A percentile compares a stretch with the other conserved stretches of the same genome.
phyloP scores from a whole-genome alignment of 2,888 invertebrate species.

The Hydrotaea diabolus region DNA sequence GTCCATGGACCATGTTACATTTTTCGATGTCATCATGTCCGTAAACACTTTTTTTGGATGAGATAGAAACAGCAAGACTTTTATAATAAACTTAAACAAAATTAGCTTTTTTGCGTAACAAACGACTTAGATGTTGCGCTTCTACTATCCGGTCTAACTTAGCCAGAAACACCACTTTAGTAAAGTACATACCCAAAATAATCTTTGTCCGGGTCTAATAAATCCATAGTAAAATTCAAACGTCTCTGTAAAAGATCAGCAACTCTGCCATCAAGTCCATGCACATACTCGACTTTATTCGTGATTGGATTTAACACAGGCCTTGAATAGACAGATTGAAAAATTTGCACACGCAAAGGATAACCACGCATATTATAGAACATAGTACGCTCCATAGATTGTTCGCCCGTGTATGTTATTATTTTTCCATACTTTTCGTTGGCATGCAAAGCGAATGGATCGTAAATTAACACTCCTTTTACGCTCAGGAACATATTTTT shows the following conservation, averaged over 20 bases:
- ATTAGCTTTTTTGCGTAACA: too few relatives aligned
- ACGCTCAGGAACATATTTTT: constrained; percentile 72
- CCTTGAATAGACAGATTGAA: constrained; percentile 77
- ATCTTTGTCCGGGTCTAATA: constrained; percentile 75
- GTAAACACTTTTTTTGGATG: too few relatives aligned
- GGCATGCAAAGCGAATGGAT: constrained; percentile 72
- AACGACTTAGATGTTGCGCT: too few relatives aligned
- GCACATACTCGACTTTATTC: constrained; percentile 68
- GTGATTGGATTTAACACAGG: constrained; percentile 70
- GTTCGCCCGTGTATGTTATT: constrained; percentile 67
- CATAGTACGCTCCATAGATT: constrained; percentile 68
- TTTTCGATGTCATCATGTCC: too few relatives aligned
- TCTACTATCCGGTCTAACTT: too few relatives aligned
- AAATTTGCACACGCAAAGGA: constrained; percentile 79
- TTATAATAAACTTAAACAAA: too few relatives aligned
- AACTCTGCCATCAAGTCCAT: constrained; percentile 77
- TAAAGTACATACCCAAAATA: constrained; percentile 79
- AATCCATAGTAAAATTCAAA: constrained; percentile 77
- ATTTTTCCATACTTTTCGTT: constrained; percentile 71
- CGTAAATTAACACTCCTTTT: constrained; percentile 72
- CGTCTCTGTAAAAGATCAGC: constrained; percentile 71
- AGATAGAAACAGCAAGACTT: too few relatives aligned
- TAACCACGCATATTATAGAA: constrained; percentile 79
- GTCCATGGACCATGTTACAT: too few relatives aligned
- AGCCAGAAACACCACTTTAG: too few relatives aligned